Percentiles rank a stretch among this genome's conserved stretches.
Conservation (phyloP, 2,797 vertebrate genomes). For the Chloroceryle amazona region DNA sequence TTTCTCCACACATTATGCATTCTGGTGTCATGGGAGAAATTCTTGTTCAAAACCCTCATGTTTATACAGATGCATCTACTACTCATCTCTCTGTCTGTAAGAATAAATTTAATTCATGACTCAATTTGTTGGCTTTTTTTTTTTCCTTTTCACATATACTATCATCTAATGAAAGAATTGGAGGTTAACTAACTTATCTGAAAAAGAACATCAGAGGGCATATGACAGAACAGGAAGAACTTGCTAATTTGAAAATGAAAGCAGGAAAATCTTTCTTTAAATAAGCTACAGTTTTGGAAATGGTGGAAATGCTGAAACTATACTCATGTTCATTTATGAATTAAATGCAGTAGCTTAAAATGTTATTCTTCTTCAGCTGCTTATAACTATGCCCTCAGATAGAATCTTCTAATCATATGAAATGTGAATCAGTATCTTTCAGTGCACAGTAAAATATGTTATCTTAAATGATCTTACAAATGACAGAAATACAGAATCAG, state of each 20-base stretch:
- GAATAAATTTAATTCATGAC: neutral
- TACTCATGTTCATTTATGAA: neutral
- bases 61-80: neutral
- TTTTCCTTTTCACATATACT: neutral
- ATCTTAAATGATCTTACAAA: constrained; percentile 15
- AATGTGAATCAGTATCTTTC: neutral
- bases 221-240: neutral
- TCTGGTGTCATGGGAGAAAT: neutral
- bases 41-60: neutral
- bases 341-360: neutral
- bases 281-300: neutral
- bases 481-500: neutral
- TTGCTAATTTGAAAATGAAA: neutral
- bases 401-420: neutral
- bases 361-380: neutral
- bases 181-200: neutral
- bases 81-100: neutral
- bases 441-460: neutral
- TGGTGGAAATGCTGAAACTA: neutral
- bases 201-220: neutral
- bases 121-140: neutral
- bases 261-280: neutral
- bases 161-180: neutral
- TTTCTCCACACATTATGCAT: neutral
- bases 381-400: neutral